These are phyloP conservation scores for Pachyuromys duprasi DNA, from an alignment of 2,797 vertebrate species.

Conservation along the genomic window DNA sequence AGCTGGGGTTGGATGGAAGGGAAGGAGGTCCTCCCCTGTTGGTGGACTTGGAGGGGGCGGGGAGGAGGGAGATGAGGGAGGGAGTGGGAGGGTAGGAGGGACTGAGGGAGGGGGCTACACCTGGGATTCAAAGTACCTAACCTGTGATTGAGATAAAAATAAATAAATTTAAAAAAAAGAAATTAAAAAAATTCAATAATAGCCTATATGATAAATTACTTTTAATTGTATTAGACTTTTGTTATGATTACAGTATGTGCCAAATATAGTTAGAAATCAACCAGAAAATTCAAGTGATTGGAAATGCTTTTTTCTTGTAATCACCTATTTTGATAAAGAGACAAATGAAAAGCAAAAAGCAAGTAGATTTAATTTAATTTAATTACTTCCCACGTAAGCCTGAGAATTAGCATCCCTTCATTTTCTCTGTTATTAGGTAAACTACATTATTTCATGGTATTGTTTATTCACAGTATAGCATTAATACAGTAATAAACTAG, in stretches of 20 bases:
- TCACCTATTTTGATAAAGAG: constrained; percentile 24
- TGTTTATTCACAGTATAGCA: background rate
- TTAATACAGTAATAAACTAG: background rate
- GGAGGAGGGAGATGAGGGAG: too few relatives aligned
- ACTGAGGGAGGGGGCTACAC: too few relatives aligned
- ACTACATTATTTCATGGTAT: background rate
- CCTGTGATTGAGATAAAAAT: too few relatives aligned
- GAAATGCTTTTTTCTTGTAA: constrained; percentile 26
- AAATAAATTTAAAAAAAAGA: too few relatives aligned
- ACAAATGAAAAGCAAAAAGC: constrained; percentile 35
- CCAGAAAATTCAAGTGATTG: constrained; percentile 22
- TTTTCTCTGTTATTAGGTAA: constrained; percentile 24
- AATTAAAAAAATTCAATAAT: constrained; percentile 45
- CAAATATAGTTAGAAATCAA: constrained; percentile 13
- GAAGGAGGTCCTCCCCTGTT: too few relatives aligned
- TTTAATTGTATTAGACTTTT: constrained; percentile 29
- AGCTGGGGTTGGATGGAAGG: too few relatives aligned
- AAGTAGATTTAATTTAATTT: constrained; percentile 17
- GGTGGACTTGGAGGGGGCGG: too few relatives aligned
- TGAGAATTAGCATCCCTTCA: background rate
- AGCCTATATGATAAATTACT: background rate
- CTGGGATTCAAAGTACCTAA: too few relatives aligned
- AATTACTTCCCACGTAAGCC: constrained; percentile 35
- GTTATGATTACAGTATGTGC: background rate
- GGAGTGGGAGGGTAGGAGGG: too few relatives aligned